These are phyloP conservation scores for Hybos culiciformis DNA, from an alignment of 2,888 invertebrate genomes.

Conservation along the genomic window DNA sequence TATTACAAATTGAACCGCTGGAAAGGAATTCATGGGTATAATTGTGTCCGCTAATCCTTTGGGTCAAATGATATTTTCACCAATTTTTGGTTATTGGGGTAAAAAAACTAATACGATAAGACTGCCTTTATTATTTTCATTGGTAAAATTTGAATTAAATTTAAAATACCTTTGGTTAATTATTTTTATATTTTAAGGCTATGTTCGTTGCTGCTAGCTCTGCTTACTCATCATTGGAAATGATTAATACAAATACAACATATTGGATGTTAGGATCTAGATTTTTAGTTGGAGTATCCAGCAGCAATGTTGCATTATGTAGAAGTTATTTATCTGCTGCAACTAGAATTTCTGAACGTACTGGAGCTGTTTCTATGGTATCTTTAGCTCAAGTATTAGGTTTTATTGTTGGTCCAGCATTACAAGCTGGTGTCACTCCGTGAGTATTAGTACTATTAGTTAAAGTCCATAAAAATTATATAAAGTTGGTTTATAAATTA, in stretches of 20 bases:
- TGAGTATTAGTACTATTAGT: too few species aligned
- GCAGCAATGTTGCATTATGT: constrained; percentile 72
- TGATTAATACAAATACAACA: too few species aligned
- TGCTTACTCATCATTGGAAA: too few species aligned
- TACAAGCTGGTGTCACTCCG: constrained; percentile 72
- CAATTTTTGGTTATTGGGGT: constrained; percentile 72
- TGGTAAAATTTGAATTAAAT: constrained; percentile 60
- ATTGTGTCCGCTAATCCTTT: constrained; percentile 78
- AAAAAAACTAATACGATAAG: constrained; percentile 60
- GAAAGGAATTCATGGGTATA: constrained; percentile 70
- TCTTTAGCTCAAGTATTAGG: constrained; percentile 76
- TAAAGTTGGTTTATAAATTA: too few species aligned
- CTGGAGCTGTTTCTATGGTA: constrained; percentile 68
- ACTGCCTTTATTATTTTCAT: constrained; percentile 53
- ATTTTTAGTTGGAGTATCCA: too few species aligned
- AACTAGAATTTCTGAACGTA: constrained; percentile 64
- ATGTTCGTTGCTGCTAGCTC: too few species aligned
- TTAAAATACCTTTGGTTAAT: too few species aligned
- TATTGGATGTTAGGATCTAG: too few species aligned
- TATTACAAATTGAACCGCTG: too few species aligned
- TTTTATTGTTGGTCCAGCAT: constrained; percentile 71
- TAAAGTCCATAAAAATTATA: too few species aligned
- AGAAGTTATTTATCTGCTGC: constrained; percentile 75
- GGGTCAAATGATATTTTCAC: constrained; percentile 76
- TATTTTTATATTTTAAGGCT: too few species aligned